These are phyloP conservation scores for Sycophila texana DNA, from an alignment of 2,888 invertebrate genomes.

Conservation along the genomic window DNA sequence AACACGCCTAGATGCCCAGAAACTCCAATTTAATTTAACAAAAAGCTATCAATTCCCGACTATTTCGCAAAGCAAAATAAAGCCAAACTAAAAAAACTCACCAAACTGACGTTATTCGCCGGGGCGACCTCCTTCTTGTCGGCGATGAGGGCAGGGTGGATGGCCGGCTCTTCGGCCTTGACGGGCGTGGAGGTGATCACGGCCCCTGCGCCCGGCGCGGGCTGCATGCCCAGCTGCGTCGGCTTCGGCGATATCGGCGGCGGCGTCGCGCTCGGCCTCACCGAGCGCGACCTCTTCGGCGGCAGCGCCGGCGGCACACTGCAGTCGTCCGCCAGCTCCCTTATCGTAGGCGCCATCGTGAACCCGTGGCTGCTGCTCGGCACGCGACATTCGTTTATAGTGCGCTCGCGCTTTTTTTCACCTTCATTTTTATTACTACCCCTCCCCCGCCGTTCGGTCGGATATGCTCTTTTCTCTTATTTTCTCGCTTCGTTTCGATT, in stretches of 20 bases:
- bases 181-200: constrained; percentile 69
- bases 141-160: constrained; percentile 42
- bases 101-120: constrained; percentile 65
- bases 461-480: too few species aligned
- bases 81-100: too few species aligned
- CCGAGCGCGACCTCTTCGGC: constrained; percentile 78
- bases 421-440: too few species aligned
- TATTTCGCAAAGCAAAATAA: too few species aligned
- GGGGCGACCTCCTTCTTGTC: constrained; percentile 67
- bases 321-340: constrained; percentile 68
- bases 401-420: too few species aligned
- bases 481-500: too few species aligned
- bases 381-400: too few species aligned
- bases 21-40: too few species aligned
- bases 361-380: constrained; percentile 68
- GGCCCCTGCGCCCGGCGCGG: constrained; percentile 59
- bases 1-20: too few species aligned
- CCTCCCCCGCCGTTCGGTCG: too few species aligned
- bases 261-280: constrained; percentile 68
- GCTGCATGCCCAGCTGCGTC: background rate
- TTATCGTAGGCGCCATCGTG: constrained; percentile 68
- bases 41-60: too few species aligned
- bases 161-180: constrained; percentile 58
- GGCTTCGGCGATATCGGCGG: constrained; percentile 71
- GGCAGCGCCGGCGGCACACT: constrained; percentile 80